Evolutionary conservation across 1,140 invertebrate genomes (phyloP).

Genomic region (Rhopalosiphum padi): DNA sequence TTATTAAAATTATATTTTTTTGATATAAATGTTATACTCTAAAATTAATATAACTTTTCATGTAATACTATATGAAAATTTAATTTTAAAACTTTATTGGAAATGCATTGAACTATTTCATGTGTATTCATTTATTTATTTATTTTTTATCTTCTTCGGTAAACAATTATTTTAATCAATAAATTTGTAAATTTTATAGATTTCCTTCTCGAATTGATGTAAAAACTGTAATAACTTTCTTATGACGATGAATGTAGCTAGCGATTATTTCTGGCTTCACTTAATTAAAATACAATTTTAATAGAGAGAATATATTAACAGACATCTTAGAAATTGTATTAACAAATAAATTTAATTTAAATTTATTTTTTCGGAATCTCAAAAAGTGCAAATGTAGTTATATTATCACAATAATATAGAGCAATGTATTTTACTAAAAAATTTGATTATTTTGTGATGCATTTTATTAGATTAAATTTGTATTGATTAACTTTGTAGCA

Average conservation of each 20-base stretch:
- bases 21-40: not conserved
- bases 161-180: not conserved
- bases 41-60: not conserved
- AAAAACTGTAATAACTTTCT: not conserved
- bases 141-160: not conserved
- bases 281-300: not conserved
- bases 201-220: not conserved
- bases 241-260: not conserved
- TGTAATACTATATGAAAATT: not conserved
- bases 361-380: conserved; percentile 1
- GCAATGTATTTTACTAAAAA: not conserved
- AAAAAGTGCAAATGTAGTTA: not conserved
- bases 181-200: not conserved
- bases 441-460: too few species aligned
- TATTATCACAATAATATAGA: not conserved
- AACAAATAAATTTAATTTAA: not conserved
- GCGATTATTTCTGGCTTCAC: not conserved
- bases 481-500: conserved; percentile 27
- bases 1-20: not conserved
- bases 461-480: not conserved
- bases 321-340: not conserved
- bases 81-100: not conserved
- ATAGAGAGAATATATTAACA: not conserved
- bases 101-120: not conserved
- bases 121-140: not conserved